Evolutionary conservation across 2,113 vertebrate species (phyloP).

Genomic region (Menura novaehollandiae): DNA sequence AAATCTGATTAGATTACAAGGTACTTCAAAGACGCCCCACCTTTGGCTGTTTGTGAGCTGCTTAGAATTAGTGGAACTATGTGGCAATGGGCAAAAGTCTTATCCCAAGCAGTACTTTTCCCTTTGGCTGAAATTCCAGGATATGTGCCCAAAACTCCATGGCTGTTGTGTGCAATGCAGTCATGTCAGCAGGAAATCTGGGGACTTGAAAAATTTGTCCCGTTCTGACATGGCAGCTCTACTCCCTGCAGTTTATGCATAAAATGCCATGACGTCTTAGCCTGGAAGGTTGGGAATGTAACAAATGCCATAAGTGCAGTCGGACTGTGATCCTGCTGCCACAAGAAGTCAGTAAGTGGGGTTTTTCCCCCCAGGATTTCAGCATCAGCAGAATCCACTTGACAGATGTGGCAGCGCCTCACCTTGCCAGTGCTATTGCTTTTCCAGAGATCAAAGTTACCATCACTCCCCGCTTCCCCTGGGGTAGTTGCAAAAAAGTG

Average conservation of each 20-base stretch:
- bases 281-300: not conserved
- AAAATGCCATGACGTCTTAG: not conserved
- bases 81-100: not conserved
- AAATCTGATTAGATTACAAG: not conserved
- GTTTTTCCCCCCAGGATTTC: not conserved
- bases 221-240: not conserved
- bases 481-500: not conserved
- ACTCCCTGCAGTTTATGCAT: not conserved
- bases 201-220: not conserved
- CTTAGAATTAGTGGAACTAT: not conserved
- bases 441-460: not conserved
- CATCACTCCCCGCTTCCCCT: not conserved
- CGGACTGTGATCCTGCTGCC: not conserved
- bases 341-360: rapidly evolving
- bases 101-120: not conserved
- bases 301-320: rapidly evolving
- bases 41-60: not conserved
- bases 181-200: not conserved
- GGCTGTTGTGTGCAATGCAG: not conserved
- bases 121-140: not conserved
- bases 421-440: not conserved
- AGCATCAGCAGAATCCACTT: not conserved
- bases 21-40: not conserved
- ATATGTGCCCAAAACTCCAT: not conserved
- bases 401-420: not conserved